Evolutionary conservation across 1,140 invertebrate genomes (phyloP).

Genomic region (Homarus americanus): DNA sequence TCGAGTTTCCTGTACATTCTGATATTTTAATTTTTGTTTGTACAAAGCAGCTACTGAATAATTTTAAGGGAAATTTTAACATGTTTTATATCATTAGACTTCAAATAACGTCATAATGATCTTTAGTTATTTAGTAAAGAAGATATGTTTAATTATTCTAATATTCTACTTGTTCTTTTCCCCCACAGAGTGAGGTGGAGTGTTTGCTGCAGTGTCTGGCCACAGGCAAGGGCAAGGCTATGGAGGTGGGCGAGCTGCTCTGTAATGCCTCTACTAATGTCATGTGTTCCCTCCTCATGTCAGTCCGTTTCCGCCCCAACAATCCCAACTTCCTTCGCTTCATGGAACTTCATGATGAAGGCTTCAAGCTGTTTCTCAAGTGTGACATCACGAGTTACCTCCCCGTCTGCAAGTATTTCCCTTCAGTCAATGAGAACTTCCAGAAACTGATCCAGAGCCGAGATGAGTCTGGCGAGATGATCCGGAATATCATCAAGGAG

Average conservation of each 20-base stretch:
- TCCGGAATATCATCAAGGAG: slow-evolving; percentile 89
- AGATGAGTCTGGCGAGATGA: slow-evolving; percentile 89
- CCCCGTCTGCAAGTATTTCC: slow-evolving; percentile 85
- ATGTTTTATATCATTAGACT: too few relatives aligned
- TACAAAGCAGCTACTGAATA: too few relatives aligned
- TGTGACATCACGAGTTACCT: slow-evolving; percentile 85
- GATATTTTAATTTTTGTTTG: too few relatives aligned
- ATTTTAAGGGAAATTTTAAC: too few relatives aligned
- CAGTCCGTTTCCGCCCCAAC: slow-evolving; percentile 87
- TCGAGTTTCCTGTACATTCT: too few relatives aligned
- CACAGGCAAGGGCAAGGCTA: slow-evolving; percentile 82
- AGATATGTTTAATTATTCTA: not conserved
- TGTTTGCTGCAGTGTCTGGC: slow-evolving; percentile 84
- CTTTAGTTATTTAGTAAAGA: slow-evolving; percentile 51
- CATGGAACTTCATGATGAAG: slow-evolving; percentile 91
- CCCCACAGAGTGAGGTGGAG: slow-evolving; percentile 85
- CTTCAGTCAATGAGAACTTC: slow-evolving; percentile 84
- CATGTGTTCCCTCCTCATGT: slow-evolving; percentile 94
- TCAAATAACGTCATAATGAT: slow-evolving; percentile 17
- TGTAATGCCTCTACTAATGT: slow-evolving; percentile 93
- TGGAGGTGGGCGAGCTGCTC: slow-evolving; percentile 85
- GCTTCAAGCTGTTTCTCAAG: slow-evolving; percentile 88
- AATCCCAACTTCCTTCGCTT: slow-evolving; percentile 88
- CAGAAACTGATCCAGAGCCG: slow-evolving; percentile 89
- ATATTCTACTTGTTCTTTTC: too few relatives aligned